A percentile compares a stretch with the other conserved stretches of the same genome.
These are phyloP conservation scores for Arnoldichthys spilopterus DNA, from an alignment of 2,797 vertebrate genomes.

Conservation along the genomic window DNA sequence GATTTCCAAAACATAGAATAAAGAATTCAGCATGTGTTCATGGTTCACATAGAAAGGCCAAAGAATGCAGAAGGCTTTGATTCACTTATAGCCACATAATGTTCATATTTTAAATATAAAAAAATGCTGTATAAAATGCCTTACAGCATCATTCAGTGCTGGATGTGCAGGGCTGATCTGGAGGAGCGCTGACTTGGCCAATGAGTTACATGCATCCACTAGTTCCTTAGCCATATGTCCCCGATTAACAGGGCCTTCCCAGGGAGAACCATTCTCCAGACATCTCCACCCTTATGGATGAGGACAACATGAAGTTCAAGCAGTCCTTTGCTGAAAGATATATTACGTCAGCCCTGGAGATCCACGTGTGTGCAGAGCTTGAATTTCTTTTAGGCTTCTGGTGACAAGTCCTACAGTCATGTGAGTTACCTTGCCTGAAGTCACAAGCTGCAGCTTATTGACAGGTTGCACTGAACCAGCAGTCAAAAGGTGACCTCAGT, in stretches of 20 bases:
- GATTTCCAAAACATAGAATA: constrained; percentile 18
- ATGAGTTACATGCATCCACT: background rate
- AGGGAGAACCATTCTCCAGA: constrained; percentile 19
- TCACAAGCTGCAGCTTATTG: constrained; percentile 36
- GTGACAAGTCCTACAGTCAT: constrained; percentile 28
- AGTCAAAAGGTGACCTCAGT: constrained; percentile 27
- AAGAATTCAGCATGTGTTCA: background rate
- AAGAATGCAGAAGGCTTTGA: background rate
- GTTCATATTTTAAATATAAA: background rate
- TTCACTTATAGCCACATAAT: background rate
- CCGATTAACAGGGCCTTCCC: constrained; percentile 38
- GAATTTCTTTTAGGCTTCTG: constrained; percentile 9
- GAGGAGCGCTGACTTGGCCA: constrained; percentile 13
- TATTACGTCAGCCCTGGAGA: constrained; percentile 40
- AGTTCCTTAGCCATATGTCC: constrained; percentile 31
- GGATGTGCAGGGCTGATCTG: constrained; percentile 31
- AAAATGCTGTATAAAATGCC: too few species aligned
- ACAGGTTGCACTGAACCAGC: constrained; percentile 10
- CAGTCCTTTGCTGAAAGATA: constrained; percentile 35
- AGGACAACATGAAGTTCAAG: constrained; percentile 36
- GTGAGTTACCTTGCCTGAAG: constrained; percentile 39
- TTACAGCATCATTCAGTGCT: too few species aligned
- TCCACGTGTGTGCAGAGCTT: constrained; percentile 20
- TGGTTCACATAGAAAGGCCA: background rate
- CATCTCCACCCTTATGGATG: constrained; percentile 20